Percentiles rank a stretch among this genome's conserved stretches.
phyloP scores from a whole-genome alignment of 2,888 invertebrate genomes.

The Aspidiotus destructor region DNA sequence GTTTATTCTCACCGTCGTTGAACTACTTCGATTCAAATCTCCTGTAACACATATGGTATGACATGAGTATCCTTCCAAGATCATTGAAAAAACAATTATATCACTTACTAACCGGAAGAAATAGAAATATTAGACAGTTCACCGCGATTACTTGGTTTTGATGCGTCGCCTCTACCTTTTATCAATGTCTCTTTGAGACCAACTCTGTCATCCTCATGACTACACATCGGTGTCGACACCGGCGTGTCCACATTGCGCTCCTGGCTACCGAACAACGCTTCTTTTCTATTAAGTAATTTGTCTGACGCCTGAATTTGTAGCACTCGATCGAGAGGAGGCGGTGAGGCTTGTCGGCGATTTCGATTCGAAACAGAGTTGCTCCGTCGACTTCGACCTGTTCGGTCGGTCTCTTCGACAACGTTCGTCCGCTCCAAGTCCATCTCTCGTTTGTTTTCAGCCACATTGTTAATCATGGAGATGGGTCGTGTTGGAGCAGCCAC shows the following conservation, averaged over 20 bases:
- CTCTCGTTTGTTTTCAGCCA: not conserved
- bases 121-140: conserved; percentile 15
- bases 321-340: conserved; percentile 38
- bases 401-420: conserved; percentile 36
- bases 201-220: not conserved
- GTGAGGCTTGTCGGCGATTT: conserved; percentile 38
- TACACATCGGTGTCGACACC: not conserved
- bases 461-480: conserved; percentile 23
- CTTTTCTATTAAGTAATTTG: conserved; percentile 26
- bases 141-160: no score
- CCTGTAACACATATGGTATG: not conserved
- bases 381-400: conserved; percentile 36
- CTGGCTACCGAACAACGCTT: not conserved
- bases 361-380: conserved; percentile 39
- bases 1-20: conserved; percentile 27
- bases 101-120: conserved; percentile 17
- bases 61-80: not conserved
- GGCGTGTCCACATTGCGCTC: not conserved
- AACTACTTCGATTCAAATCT: conserved; percentile 13
- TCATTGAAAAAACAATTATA: not conserved
- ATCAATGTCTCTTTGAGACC: not conserved
- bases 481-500: conserved; percentile 16
- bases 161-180: no score
- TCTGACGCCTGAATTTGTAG: conserved; percentile 34
- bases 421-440: conserved; percentile 20